phyloP scores from a whole-genome alignment of 2,888 invertebrate species.

The Omphaloscelis lunosa region DNA sequence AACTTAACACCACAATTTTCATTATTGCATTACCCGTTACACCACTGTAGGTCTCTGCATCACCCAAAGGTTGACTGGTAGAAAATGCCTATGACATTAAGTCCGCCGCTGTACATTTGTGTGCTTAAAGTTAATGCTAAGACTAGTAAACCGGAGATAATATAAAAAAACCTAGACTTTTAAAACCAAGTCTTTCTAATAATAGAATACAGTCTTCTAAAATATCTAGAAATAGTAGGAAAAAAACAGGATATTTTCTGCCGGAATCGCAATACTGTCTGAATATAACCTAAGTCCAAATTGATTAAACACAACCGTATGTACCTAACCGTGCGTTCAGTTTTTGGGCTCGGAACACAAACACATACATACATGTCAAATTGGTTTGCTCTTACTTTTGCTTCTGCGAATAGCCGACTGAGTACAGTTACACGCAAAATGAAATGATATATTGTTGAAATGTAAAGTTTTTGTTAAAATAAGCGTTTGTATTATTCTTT shows the following conservation, averaged over 20 bases:
- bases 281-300: constrained; percentile 28
- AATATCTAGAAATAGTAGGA: background rate
- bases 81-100: too few species aligned
- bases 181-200: background rate
- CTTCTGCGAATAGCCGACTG: constrained; percentile 80
- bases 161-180: background rate
- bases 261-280: constrained; percentile 40
- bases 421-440: constrained; percentile 71
- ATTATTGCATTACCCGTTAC: too few species aligned
- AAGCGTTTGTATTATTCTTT: constrained; percentile 30
- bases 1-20: background rate
- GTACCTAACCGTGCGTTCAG: constrained; percentile 61
- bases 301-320: constrained; percentile 49
- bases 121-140: too few species aligned
- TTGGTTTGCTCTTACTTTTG: constrained; percentile 80
- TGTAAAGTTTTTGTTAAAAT: constrained; percentile 24
- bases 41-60: too few species aligned
- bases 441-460: constrained; percentile 49
- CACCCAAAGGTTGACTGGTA: too few species aligned
- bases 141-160: background rate
- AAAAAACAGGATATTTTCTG: background rate
- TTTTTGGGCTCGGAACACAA: constrained; percentile 75
- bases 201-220: background rate
- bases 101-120: too few species aligned
- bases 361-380: constrained; percentile 77